Conservation (phyloP, 2,113 vertebrate genomes). For the Lepus timidus region DNA sequence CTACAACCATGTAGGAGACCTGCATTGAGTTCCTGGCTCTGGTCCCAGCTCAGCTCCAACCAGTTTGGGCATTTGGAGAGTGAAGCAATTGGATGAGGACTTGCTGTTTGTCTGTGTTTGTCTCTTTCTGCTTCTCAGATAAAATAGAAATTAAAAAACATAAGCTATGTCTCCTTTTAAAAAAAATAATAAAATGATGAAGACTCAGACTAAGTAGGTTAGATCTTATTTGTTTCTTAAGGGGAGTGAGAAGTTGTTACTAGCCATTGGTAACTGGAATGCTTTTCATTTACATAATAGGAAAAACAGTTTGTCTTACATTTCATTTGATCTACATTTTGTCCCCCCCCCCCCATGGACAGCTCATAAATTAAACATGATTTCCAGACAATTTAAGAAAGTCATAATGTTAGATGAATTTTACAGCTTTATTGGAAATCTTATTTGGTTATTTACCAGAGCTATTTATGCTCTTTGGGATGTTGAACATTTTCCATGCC, state of each 20-base stretch:
- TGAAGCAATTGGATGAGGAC: no score
- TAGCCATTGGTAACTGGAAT: slow-evolving; percentile 6
- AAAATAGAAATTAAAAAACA: no score
- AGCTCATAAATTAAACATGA: slow-evolving; percentile 41
- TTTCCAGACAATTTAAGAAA: slow-evolving; percentile 48
- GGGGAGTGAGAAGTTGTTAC: slow-evolving; percentile 33
- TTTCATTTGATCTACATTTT: slow-evolving; percentile 29
- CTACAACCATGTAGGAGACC: no score
- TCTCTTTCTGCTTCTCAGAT: no score
- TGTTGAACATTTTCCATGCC: slow-evolving; percentile 40
- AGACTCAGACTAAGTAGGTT: slow-evolving; percentile 27
- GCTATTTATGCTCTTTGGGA: slow-evolving; percentile 1
- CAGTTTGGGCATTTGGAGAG: no score
- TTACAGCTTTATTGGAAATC: slow-evolving; percentile 34
- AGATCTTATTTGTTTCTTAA: slow-evolving; percentile 55
- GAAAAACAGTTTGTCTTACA: slow-evolving; percentile 34
- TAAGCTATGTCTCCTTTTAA: no score
- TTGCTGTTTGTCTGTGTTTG: no score
- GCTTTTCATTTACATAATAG: slow-evolving; percentile 20
- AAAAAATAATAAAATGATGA: background rate
- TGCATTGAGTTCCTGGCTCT: no score
- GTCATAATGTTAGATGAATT: slow-evolving; percentile 33
- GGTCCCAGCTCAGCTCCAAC: no score
- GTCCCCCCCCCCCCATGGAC: background rate
- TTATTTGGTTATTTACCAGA: slow-evolving; percentile 43